These are phyloP conservation scores for Hydrozoanthus tunicans DNA, from an alignment of 64 coral and sea anemone species.

Conservation along the genomic window DNA sequence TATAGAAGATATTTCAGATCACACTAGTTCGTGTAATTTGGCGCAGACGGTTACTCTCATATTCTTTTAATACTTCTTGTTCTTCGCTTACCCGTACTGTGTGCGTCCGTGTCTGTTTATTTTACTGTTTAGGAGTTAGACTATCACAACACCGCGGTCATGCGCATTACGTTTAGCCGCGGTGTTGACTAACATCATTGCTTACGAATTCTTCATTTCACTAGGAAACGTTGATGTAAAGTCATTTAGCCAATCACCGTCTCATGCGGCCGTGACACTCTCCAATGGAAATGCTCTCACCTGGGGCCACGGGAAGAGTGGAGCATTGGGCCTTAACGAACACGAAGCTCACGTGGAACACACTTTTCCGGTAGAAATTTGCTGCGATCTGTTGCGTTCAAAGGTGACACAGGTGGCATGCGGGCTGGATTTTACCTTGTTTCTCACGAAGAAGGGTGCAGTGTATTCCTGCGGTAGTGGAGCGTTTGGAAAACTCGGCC, in stretches of 20 bases:
- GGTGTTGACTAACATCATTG: too few species aligned
- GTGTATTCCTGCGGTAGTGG: conserved; percentile 75
- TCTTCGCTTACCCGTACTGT: too few species aligned
- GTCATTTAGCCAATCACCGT: conserved; percentile 49
- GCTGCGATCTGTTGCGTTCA: conserved; percentile 14
- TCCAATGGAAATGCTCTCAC: conserved; percentile 13
- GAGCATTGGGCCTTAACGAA: conserved; percentile 51
- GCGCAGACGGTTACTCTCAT: too few species aligned
- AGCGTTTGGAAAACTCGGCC: conserved; percentile 66
- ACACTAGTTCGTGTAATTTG: too few species aligned
- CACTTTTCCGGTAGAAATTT: background rate
- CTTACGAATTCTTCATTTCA: too few species aligned
- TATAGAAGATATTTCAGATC: too few species aligned
- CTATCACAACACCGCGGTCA: too few species aligned
- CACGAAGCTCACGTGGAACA: conserved; percentile 4
- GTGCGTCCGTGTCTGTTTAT: too few species aligned
- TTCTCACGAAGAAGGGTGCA: conserved; percentile 53
- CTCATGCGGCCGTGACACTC: conserved; percentile 44
- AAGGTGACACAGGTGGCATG: conserved; percentile 64
- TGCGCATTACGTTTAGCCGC: too few species aligned
- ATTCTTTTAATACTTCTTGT: too few species aligned
- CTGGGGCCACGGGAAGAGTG: conserved; percentile 60
- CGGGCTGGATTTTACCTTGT: conserved; percentile 70
- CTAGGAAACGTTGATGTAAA: background rate
- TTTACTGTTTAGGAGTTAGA: too few species aligned